Base-by-base conservation (phyloP, 2,113 vertebrate genomes). In the Himantopus leucocephalus region DNA sequence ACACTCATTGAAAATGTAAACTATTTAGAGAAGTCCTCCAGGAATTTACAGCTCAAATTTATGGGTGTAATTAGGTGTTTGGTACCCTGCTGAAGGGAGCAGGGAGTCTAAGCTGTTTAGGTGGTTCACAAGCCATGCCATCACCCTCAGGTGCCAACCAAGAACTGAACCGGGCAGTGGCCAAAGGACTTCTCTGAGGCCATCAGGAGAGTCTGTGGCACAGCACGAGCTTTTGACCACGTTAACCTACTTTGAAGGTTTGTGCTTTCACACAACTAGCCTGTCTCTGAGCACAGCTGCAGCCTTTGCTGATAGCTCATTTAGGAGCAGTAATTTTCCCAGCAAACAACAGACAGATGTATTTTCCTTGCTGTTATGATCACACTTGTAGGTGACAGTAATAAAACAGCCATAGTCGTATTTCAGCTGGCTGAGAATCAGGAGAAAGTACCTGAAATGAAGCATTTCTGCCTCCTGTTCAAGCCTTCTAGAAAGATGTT, bases 341-440 rank as follows among this genome's bases (percentile, higher is more conserved):
- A 26, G 21, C 8, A 50, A 94, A 93, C 79, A 85, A 53, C 66
- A 70, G 75, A 30, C 88, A 91, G 84, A 85, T 83, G 88, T 82
- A 50, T 96, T 91, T 93, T 93, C 80, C 71, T 86, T 75, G 84
- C 71, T 82, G 66, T 91, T 93, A 66, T 12, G 52, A 60, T 91
- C 88, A 74, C 75, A 70, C 88, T 85, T 59, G 91, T 59, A 91
- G 80, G 88, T 75, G 80, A 86, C 0, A 10, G 34, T 15, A 93
- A 83, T 89, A 89, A 91, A 96, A n/a, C 71, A 93, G 50, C 75
- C 9, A 0, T 59, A 56, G 71, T 3, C 73, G 60, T 55, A 34
- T 66, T 81, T 91, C 50, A 82, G 62, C 71, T 86, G 88, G 59
- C 64, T 70, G 70, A 73, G 64, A 70, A 74, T 37, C 39, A 64